phyloP scores from a whole-genome alignment of 2,888 invertebrate species.

The Agrotis segetum region DNA sequence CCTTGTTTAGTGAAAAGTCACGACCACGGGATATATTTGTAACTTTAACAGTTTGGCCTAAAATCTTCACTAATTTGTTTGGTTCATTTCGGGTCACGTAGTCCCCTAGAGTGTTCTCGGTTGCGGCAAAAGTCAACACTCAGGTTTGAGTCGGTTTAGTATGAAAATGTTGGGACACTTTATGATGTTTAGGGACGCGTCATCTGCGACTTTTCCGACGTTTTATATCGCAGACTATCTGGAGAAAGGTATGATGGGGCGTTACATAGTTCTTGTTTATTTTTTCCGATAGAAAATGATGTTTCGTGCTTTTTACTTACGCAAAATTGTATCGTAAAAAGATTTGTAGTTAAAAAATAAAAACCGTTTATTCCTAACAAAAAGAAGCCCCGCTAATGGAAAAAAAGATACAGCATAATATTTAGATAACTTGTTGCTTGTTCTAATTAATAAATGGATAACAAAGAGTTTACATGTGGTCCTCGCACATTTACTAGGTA shows the following conservation, averaged over 20 bases:
- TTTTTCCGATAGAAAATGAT: background rate
- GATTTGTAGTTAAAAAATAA: background rate
- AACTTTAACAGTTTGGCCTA: constrained; percentile 31
- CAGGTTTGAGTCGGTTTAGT: constrained; percentile 44
- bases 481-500: background rate
- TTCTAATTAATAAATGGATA: constrained; percentile 18
- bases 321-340: background rate
- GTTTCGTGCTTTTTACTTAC: background rate
- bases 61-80: constrained; percentile 60
- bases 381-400: background rate
- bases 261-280: background rate
- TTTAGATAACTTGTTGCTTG: constrained; percentile 1
- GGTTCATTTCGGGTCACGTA: constrained; percentile 63
- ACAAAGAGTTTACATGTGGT: constrained; percentile 6
- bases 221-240: constrained; percentile 22
- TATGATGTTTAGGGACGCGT: constrained; percentile 32
- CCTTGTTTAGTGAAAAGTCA: constrained; percentile 14
- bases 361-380: background rate
- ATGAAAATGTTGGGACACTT: constrained; percentile 51
- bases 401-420: background rate
- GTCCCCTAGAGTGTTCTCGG: constrained; percentile 27
- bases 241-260: constrained; percentile 8
- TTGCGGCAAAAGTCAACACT: constrained; percentile 55
- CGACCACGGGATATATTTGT: constrained; percentile 29
- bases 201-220: constrained; percentile 25